Evolutionary conservation across 2,113 vertebrate species (phyloP), one percentile per base, ranked within the genome.

Genomic region (Chloropsis cyanopogon): DNA sequence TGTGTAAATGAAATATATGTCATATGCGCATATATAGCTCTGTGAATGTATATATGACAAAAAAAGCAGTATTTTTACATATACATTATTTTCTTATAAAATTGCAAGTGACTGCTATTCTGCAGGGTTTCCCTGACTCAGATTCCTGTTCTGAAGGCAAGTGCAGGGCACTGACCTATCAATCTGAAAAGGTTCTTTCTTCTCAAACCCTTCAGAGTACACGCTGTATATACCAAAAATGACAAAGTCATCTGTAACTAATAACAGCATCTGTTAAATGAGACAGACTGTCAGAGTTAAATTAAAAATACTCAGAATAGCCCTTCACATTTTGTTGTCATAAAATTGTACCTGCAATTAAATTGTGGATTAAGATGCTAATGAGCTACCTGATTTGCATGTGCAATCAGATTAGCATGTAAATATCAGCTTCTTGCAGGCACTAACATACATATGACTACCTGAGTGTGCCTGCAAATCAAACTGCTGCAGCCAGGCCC

Each of bases 351-450:
- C 92, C 92, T 92, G 94, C 95, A 96, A 97, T 96, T 97, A 96
- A 97, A 96, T 93, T 90, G 93, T 90, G 94, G 95, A 96, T 96
- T 96, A 96, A 94, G 94, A 96, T 96, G 95, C 93, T 97, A 96
- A 96, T 91, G 92, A 97, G 93, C 85, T 90, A 95, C 95, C 90
- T 94, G 95, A 95, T 96, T 96, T 97, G 92, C 94, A 93, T 94
- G 85, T 86, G 88, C 94, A 96, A 97, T 96, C 95, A 96, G 95
- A 97, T 95, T 96, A 96, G 92, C 90, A 96, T 96, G 92, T 95
- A 96, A 96, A 96, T 97, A 96, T 59, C 92, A 90, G 79, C 79
- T 90, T 90, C 82, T 96, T 57, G 85, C 90, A 95, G 88, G 76
- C 88, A 90, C 90, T 88, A 95, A 90, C 90, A 86, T 86, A 93